Evolutionary conservation across 2,113 vertebrate genomes (phyloP).

Genomic region (Callopanchax toddi): DNA sequence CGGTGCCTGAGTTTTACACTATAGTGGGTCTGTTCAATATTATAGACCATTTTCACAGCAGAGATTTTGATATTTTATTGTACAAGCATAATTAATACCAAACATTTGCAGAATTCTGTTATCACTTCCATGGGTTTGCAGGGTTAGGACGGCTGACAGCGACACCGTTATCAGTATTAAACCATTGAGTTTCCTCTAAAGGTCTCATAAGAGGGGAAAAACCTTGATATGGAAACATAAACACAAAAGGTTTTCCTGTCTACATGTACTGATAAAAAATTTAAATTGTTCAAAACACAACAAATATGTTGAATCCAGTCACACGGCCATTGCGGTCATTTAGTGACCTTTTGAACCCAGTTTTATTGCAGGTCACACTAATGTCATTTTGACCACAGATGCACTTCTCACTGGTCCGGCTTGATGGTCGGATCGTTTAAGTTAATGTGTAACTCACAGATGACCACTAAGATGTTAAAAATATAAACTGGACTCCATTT

Average conservation of each 20-base stretch:
- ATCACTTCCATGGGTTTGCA: neutral
- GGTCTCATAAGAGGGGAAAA: neutral
- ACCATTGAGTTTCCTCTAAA: neutral
- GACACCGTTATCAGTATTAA: neutral
- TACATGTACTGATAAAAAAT: neutral
- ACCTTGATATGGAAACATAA: neutral
- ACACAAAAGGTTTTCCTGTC: neutral
- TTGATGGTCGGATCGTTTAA: conserved; percentile 8
- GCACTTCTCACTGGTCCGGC: conserved; percentile 33
- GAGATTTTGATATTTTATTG: conserved; percentile 14
- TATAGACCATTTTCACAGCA: conserved; percentile 11
- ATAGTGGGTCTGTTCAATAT: conserved; percentile 3
- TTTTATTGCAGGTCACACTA: conserved; percentile 18
- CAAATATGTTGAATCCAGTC: neutral
- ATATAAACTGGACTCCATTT: too few relatives aligned
- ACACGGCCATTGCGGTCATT: conserved; percentile 10
- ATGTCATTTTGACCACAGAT: conserved; percentile 39
- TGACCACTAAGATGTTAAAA: conserved; percentile 37
- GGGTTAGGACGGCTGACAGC: neutral
- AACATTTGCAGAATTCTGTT: neutral
- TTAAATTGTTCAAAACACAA: neutral
- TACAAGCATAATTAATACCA: conserved; percentile 5
- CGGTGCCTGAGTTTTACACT: neutral
- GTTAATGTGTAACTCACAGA: conserved; percentile 23
- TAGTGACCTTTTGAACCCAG: conserved; percentile 57